Percentiles rank a stretch among this genome's conserved stretches.
Evolutionary conservation across 2,113 vertebrate genomes (phyloP).

Genomic region (Proterorhinus semilunaris): DNA sequence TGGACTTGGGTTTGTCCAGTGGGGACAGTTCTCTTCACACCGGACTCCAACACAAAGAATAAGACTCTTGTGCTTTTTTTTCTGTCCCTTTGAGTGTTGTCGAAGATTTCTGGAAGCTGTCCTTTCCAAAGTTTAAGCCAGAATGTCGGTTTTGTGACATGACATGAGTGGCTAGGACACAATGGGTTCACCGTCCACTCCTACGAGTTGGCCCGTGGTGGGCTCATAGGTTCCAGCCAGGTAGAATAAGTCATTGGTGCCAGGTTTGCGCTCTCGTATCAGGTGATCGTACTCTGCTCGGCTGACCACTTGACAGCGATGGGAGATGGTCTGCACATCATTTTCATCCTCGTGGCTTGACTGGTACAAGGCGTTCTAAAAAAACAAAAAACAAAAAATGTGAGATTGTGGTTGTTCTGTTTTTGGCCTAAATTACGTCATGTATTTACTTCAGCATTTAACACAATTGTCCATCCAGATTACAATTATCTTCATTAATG

Average conservation of each 20-base stretch:
- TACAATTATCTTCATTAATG: neutral
- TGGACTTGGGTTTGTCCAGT: conserved; percentile 36
- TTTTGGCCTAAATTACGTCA: neutral
- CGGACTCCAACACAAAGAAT: conserved; percentile 26
- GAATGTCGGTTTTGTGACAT: conserved; percentile 33
- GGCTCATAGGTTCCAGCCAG: conserved; percentile 95
- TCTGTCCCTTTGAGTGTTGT: conserved; percentile 17
- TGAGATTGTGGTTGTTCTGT: neutral
- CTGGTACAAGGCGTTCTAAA: conserved; percentile 93
- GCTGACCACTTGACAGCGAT: conserved; percentile 95
- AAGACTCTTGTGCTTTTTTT: conserved; percentile 22
- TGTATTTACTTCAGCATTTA: neutral
- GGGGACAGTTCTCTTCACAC: conserved; percentile 28
- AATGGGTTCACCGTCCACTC: conserved; percentile 87
- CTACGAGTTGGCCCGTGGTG: conserved; percentile 89
- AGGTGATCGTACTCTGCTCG: conserved; percentile 89
- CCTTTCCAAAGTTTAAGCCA: conserved; percentile 25
- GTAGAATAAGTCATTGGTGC: conserved; percentile 90
- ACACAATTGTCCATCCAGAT: neutral
- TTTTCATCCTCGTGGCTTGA: conserved; percentile 97
- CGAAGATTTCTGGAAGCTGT: conserved; percentile 23
- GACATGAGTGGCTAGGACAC: conserved; percentile 77
- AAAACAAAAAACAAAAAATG: conserved; percentile 8
- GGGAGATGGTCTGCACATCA: conserved; percentile 98
- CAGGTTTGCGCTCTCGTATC: conserved; percentile 77